Evolutionary conservation across 2,888 invertebrate species (phyloP).

Genomic region (Trichogramma dendrolimi): DNA sequence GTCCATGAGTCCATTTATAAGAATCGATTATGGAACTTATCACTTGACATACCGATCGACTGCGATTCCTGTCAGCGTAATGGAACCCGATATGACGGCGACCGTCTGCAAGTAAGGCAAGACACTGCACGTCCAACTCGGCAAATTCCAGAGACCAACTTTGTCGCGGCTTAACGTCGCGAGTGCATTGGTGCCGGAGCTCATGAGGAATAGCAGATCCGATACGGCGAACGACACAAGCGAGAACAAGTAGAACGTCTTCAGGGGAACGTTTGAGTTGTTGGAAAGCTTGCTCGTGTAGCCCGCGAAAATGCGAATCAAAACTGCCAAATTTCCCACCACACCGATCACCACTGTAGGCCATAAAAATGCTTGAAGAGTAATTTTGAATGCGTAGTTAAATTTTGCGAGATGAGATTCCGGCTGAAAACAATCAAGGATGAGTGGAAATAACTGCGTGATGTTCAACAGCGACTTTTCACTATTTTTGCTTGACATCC

Average conservation of each 20-base stretch:
- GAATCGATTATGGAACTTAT: neutral
- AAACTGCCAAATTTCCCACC: conserved; percentile 33
- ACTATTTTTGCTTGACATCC: no score
- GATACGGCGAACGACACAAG: conserved; percentile 36
- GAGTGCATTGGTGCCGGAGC: conserved; percentile 34
- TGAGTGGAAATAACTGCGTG: no score
- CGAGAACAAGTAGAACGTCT: conserved; percentile 35
- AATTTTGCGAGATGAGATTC: no score
- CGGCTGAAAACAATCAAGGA: no score
- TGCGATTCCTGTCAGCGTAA: conserved; percentile 57
- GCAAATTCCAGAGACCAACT: conserved; percentile 32
- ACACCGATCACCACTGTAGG: conserved; percentile 35
- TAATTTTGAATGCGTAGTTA: conserved; percentile 17
- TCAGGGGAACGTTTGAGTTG: conserved; percentile 24
- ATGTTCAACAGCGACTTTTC: no score
- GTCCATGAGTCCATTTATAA: no score
- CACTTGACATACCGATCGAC: conserved; percentile 57
- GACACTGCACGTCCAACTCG: conserved; percentile 48
- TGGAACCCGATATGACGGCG: conserved; percentile 55
- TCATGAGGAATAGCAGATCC: conserved; percentile 32
- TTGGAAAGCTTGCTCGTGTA: conserved; percentile 12
- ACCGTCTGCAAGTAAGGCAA: conserved; percentile 56
- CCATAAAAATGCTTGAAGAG: conserved; percentile 36
- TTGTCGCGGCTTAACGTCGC: conserved; percentile 24
- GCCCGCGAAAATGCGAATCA: conserved; percentile 31